A percentile compares a stretch with the other conserved stretches of the same genome.
Conservation (phyloP, 2,113 vertebrate species). For the Daboia siamensis region DNA sequence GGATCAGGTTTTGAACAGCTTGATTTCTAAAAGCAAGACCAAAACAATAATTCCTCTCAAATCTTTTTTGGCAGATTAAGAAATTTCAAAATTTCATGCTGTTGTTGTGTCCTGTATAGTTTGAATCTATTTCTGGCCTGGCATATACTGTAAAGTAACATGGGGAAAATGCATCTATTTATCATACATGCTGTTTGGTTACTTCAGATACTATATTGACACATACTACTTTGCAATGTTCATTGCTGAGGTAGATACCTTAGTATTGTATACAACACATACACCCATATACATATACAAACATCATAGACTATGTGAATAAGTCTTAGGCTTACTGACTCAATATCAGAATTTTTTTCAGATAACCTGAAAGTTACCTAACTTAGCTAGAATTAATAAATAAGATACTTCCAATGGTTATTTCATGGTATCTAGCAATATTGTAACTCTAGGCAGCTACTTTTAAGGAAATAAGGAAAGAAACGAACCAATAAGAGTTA, state of each 20-base stretch:
- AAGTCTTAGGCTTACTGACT: neutral
- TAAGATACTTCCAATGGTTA: neutral
- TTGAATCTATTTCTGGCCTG: neutral
- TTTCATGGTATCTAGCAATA: neutral
- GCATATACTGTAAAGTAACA: neutral
- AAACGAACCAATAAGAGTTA: neutral
- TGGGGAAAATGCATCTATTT: neutral
- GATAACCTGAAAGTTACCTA: neutral
- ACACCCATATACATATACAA: neutral
- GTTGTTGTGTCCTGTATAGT: neutral
- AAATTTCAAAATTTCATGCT: neutral
- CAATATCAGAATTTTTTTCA: neutral
- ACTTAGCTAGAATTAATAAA: neutral
- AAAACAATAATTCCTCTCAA: neutral
- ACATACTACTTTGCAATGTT: neutral
- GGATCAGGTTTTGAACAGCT: neutral
- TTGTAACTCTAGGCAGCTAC: neutral
- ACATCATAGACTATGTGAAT: neutral
- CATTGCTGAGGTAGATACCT: neutral
- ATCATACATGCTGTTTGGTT: neutral
- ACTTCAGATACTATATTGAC: neutral
- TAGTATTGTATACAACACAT: neutral
- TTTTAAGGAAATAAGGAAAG: neutral
- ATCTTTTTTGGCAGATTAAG: neutral
- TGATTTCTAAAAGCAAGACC: neutral